phyloP scores from a whole-genome alignment of 2,113 vertebrate genomes.

The Ptychochromis oligacanthus region DNA sequence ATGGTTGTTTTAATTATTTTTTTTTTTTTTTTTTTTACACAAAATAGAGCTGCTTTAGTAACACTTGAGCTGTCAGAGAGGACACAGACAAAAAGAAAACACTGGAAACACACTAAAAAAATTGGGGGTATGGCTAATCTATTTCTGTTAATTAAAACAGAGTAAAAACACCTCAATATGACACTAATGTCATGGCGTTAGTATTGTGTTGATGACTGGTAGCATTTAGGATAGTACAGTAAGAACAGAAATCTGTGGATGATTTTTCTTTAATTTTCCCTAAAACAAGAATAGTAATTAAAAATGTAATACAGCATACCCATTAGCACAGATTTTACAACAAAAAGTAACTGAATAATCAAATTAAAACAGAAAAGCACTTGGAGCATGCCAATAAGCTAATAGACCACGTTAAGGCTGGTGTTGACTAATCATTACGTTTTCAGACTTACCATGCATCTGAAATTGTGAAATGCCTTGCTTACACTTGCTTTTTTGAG shows the following conservation, averaged over 20 bases:
- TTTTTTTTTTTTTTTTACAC: neutral
- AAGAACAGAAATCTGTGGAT: neutral
- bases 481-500: neutral
- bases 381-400: neutral
- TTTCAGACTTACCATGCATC: neutral
- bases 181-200: neutral
- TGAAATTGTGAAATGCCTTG: neutral
- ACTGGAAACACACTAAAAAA: neutral
- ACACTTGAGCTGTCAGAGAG: constrained; percentile 15
- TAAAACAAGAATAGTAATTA: too few species aligned
- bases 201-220: neutral
- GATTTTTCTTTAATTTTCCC: too few species aligned
- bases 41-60: constrained; percentile 19
- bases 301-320: too few species aligned
- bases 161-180: neutral
- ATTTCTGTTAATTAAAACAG: constrained; percentile 3
- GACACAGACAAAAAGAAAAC: neutral
- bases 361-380: too few species aligned
- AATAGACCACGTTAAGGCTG: neutral
- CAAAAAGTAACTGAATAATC: too few species aligned
- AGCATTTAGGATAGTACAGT: neutral
- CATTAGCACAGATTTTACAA: too few species aligned
- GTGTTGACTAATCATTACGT: neutral
- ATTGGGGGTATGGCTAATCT: neutral
- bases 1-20: constrained; percentile 3